Evolutionary conservation across 2,113 vertebrate species (phyloP), one percentile per base, ranked within the genome.

Genomic region (Colinus virginianus): DNA sequence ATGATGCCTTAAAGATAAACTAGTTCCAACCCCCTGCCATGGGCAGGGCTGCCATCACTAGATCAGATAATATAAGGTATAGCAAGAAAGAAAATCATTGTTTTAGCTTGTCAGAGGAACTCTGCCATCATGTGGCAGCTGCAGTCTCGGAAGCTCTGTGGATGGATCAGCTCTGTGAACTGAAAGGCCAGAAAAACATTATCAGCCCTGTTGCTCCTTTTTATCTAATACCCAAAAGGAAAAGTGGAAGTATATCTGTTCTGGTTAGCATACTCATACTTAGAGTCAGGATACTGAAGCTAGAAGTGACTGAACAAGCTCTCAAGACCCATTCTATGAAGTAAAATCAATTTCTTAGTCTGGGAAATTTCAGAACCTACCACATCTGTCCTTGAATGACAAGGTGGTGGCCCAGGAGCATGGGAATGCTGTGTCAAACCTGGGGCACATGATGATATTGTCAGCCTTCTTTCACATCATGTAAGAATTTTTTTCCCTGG

Each of bases 121-220:
- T 40, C 40, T 40, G 40, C 42, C 4, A 2, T 46, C 59, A 36
- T 2, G 1, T 0, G 1, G 32, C 36, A 32, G 8, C 59, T 59
- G 18, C 40, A 34, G 16, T 8, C 69, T 40, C 43, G 11, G 63
- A 34, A 40, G 17, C 38, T 38, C 12, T 11, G 23, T 36, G 40
- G 9, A 5, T 15, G 30, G 26, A 38, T 36, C 17, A 46, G 13
- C 10, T 38, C 38, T 19, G 17, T 74, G 32, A 26, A 53, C 51
- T 53, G 26, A 53, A 53, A 13, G 32, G 32, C 13, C 16, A 34
- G 18, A 84, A 49, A 87, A 58, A 32, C 10, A 17, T 30, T 30
- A 70, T 4, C 28, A 67, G 22, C 6, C 7, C 6, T 78, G 15
- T 40, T 68, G 11, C 28, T 89, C 14, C 32, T 46, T 23, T 71